Conservation (phyloP, 1,140 invertebrate species). For the Conus betulinus region DNA sequence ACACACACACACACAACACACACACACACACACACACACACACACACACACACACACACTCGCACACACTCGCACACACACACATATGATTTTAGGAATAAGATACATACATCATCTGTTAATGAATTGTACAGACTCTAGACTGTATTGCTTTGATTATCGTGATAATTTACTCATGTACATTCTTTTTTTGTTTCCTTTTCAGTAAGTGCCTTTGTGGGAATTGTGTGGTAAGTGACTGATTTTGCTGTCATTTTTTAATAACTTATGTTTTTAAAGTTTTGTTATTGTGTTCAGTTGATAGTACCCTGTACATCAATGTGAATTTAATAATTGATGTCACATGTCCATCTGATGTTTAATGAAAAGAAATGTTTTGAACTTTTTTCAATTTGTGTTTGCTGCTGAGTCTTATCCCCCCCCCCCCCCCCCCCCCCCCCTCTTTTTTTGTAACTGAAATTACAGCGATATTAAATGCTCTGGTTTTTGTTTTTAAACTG, state of each 20-base stretch:
- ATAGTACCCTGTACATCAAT: background rate
- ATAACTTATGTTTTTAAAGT: background rate
- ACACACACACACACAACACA: too few species aligned
- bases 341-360: background rate
- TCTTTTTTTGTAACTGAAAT: too few species aligned
- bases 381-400: too few species aligned
- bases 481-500: too few species aligned
- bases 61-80: background rate
- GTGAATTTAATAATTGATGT: background rate
- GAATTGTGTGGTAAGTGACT: constrained; percentile 26
- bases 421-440: too few species aligned
- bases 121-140: too few species aligned
- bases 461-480: too few species aligned
- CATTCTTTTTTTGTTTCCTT: background rate
- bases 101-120: too few species aligned
- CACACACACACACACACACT: background rate
- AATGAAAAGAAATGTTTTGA: background rate
- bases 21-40: background rate
- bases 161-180: background rate
- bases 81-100: too few species aligned
- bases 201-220: constrained; percentile 28
- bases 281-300: background rate
- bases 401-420: too few species aligned
- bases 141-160: too few species aligned
- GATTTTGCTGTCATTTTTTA: background rate